phyloP scores from a whole-genome alignment of 2,113 vertebrate species.

The Proterorhinus semilunaris region DNA sequence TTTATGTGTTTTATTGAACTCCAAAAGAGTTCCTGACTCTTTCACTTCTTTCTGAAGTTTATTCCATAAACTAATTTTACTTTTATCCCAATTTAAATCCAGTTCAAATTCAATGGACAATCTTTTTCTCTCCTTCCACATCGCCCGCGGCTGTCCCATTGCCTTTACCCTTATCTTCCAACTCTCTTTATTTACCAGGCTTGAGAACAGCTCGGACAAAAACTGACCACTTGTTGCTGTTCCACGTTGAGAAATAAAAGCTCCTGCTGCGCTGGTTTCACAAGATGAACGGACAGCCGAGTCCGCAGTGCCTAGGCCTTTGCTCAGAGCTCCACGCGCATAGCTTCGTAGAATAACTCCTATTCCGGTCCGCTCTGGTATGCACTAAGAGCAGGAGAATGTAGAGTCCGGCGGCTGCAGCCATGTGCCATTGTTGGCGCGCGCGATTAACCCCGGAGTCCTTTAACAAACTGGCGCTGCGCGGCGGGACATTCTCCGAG shows the following conservation, averaged over 20 bases:
- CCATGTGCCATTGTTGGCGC: conserved; percentile 36
- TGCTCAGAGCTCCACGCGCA: not conserved
- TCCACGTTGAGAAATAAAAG: not conserved
- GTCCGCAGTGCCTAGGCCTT: not conserved
- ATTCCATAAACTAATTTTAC: no score
- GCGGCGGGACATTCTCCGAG: conserved; percentile 22
- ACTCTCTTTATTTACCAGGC: no score
- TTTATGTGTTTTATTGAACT: no score
- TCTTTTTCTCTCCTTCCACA: no score
- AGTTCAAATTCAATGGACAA: no score
- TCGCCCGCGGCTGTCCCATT: no score
- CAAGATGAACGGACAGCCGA: not conserved
- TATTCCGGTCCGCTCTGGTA: conserved; percentile 27
- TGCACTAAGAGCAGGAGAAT: conserved; percentile 36
- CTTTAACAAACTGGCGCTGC: conserved; percentile 27
- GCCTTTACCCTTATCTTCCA: no score
- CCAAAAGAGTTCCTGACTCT: no score
- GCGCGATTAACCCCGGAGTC: conserved; percentile 40
- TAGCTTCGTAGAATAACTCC: not conserved
- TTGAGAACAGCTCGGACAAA: no score
- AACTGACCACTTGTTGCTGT: not conserved
- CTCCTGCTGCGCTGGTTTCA: not conserved
- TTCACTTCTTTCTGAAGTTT: no score
- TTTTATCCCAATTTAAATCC: no score
- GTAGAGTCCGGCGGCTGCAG: conserved; percentile 28